Base-by-base conservation (phyloP, 1,140 invertebrate genomes). In the Lepidostoma basale region DNA sequence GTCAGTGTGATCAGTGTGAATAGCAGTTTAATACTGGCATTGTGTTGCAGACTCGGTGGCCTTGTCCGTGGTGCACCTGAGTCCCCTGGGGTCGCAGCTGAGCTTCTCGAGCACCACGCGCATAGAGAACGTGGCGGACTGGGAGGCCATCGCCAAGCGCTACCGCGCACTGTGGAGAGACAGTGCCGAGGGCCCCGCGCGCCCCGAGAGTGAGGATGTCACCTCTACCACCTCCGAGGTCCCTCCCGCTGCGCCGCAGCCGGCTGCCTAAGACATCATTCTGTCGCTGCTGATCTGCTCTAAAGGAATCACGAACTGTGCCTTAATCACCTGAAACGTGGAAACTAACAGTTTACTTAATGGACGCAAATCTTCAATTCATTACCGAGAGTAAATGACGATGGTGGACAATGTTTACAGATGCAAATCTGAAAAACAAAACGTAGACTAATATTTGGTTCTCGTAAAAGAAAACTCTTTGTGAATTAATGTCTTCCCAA, bases 51-150 rank as follows among this genome's bases (percentile, higher is more conserved):
- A 93, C 77, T 92, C 91, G 28, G 86, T 90, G 20, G 87, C 89
- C 2, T 78, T 93, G 12, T 91, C 90, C 3, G 88, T 92, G 25
- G 89, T 88, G 16, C 91, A 92, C 73, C 78, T 92, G 64, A 93
- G 90, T 77, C 90, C 90, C 0, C 77, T 93, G n/a, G 92, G 91
- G 23, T 94, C 91, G 2, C 92, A 93, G 74, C 76, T 92, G 47
- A 94, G 92, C 72, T 92, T 94, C 76, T 87, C 87, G 72, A 86
- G 88, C 74, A 80, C 85, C 42, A 90, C 87, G 12, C 85, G 90
- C 67, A 94, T 96, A 64, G 94, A 96, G 77, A 95, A 93, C 74
- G 93, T 96, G 0, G 90, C 93, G 3, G 94, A 97, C 77, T 97
- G 95, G 95, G 90, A 93, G 72, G 83, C 88, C 1, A 95, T 97